phyloP scores from a whole-genome alignment of 2,797 vertebrate genomes.

The Danio aesculapii region DNA sequence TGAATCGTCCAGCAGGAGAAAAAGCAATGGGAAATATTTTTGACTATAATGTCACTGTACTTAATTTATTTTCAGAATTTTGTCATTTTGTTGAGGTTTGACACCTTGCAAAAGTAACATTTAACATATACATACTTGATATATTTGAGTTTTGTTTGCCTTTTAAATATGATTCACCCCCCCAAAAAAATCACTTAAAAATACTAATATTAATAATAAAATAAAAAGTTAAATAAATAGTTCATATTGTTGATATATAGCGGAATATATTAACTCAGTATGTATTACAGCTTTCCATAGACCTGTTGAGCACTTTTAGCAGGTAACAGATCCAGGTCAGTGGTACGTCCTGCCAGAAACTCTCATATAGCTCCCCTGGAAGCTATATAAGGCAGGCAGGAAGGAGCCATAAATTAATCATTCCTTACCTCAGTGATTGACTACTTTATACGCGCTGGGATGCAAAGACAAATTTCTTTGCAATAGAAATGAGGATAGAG shows the following conservation, averaged over 20 bases:
- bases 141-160: not conserved
- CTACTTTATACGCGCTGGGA: conserved; percentile 59
- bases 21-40: no score
- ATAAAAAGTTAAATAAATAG: no score
- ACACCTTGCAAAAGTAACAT: not conserved
- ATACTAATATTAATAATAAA: not conserved
- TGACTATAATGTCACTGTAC: no score
- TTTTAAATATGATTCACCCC: not conserved
- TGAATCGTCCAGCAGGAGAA: no score
- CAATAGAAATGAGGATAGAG: conserved; percentile 57
- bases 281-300: conserved; percentile 10
- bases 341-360: conserved; percentile 42
- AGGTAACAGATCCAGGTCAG: conserved; percentile 53
- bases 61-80: no score
- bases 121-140: not conserved
- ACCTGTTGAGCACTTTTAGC: conserved; percentile 46
- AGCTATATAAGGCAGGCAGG: conserved; percentile 33
- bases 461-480: conserved; percentile 60
- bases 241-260: not conserved
- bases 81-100: not conserved
- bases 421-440: conserved; percentile 56
- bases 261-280: not conserved
- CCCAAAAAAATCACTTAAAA: not conserved
- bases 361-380: conserved; percentile 45
- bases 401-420: conserved; percentile 55